A percentile compares a stretch with the other conserved stretches of the same genome.
Evolutionary conservation across 2,888 invertebrate genomes (phyloP).

Genomic region (Spicauda simplicius): DNA sequence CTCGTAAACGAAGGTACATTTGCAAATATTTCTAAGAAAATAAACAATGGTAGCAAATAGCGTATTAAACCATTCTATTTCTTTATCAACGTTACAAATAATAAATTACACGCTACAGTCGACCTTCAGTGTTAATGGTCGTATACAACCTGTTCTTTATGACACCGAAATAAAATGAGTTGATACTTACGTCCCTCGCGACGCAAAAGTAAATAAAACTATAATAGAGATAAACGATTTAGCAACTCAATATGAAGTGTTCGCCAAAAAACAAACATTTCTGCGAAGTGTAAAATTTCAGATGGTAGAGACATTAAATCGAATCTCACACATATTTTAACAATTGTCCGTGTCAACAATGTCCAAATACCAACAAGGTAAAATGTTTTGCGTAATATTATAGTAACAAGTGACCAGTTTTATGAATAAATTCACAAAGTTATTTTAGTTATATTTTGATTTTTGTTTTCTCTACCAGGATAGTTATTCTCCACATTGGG

Average conservation of each 20-base stretch:
- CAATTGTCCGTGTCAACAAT: constrained; percentile 14
- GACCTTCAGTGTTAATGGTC: constrained; percentile 5
- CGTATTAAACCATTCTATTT: constrained; percentile 35
- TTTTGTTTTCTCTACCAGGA: too few relatives aligned
- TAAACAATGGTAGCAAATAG: constrained; percentile 31
- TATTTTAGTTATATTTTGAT: too few relatives aligned
- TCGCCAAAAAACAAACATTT: constrained; percentile 5
- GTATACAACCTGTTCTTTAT: not conserved
- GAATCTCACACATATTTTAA: not conserved
- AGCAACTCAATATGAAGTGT: not conserved
- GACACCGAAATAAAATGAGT: not conserved
- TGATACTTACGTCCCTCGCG: not conserved
- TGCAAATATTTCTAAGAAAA: constrained; percentile 37
- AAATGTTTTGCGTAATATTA: constrained; percentile 19
- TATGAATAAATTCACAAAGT: too few relatives aligned
- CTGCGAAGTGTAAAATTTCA: constrained; percentile 9
- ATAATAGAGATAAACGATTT: constrained; percentile 2
- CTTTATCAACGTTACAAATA: constrained; percentile 36
- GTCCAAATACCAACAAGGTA: not conserved
- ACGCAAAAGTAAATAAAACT: constrained; percentile 2
- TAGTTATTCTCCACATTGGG: too few relatives aligned
- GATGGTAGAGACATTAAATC: constrained; percentile 9
- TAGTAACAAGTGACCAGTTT: not conserved
- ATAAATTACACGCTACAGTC: constrained; percentile 11
- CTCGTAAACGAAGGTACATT: constrained; percentile 31